Conservation (phyloP, 1,140 invertebrate species). For the Drosophila guanche region DNA sequence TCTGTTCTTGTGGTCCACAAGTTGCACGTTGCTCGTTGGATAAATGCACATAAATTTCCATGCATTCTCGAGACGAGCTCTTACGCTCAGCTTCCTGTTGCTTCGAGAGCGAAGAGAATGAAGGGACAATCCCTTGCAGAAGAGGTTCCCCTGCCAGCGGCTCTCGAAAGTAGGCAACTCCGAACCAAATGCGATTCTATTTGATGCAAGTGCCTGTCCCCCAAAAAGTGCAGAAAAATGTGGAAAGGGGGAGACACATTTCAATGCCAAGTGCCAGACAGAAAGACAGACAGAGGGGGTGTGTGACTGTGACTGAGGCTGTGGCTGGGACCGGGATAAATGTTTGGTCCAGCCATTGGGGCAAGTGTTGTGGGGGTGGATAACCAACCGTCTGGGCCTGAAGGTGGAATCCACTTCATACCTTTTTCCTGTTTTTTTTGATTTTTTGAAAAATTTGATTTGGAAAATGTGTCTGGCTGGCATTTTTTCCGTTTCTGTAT, state of each 20-base stretch:
- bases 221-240: conserved; percentile 14
- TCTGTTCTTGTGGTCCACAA: conserved; percentile 60
- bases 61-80: conserved; percentile 67
- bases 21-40: conserved; percentile 71
- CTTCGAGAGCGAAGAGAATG: background rate
- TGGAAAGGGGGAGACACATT: conserved; percentile 30
- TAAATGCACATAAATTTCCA: conserved; percentile 82
- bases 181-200: too few species aligned
- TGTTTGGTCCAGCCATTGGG: conserved; percentile 45
- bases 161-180: too few species aligned
- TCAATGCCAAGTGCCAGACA: conserved; percentile 49
- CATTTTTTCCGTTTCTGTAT: too few species aligned
- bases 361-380: conserved; percentile 13
- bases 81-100: conserved; percentile 22
- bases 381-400: conserved; percentile 38
- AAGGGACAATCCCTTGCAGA: background rate
- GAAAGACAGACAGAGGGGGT: conserved; percentile 30
- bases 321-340: conserved; percentile 51
- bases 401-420: conserved; percentile 43
- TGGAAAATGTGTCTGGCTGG: conserved; percentile 68
- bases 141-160: too few species aligned
- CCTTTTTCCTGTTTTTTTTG: conserved; percentile 25
- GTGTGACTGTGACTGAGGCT: conserved; percentile 16
- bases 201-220: conserved; percentile 23
- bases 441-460: conserved; percentile 73